Percentiles rank a stretch among this genome's conserved stretches.
These are phyloP conservation scores for Habrosyne pyritoides DNA, from an alignment of 2,888 invertebrate species.

Conservation along the genomic window DNA sequence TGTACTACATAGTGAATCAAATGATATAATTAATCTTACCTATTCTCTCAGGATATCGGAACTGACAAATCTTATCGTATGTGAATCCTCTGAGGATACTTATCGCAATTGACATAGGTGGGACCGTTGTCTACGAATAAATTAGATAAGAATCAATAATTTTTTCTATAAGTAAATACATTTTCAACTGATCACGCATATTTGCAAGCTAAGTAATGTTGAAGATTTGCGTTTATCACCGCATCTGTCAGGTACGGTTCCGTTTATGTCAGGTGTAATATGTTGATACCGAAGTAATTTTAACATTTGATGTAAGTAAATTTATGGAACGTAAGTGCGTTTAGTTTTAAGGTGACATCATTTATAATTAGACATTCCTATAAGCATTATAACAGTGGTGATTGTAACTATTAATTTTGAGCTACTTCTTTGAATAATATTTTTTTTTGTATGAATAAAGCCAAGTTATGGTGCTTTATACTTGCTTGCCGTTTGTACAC, in stretches of 20 bases:
- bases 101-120: not conserved
- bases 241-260: conserved; percentile 10
- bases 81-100: not conserved
- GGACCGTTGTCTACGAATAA: not conserved
- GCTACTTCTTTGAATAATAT: conserved; percentile 14
- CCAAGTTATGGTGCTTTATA: conserved; percentile 40
- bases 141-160: not conserved
- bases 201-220: not conserved
- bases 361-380: conserved; percentile 55
- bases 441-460: conserved; percentile 21
- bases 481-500: conserved; percentile 16
- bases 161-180: not conserved
- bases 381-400: conserved; percentile 41
- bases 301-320: conserved; percentile 38
- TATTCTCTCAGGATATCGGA: not conserved
- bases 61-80: not conserved
- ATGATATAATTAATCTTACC: not conserved
- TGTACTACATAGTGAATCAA: not conserved
- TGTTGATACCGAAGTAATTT: conserved; percentile 27
- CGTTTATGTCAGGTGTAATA: conserved; percentile 21
- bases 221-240: not conserved
- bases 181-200: not conserved
- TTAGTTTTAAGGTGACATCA: conserved; percentile 36
- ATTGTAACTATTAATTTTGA: conserved; percentile 24
- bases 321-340: conserved; percentile 34